phyloP scores from a whole-genome alignment of 2,113 vertebrate species.

The Barnardius zonarius region DNA sequence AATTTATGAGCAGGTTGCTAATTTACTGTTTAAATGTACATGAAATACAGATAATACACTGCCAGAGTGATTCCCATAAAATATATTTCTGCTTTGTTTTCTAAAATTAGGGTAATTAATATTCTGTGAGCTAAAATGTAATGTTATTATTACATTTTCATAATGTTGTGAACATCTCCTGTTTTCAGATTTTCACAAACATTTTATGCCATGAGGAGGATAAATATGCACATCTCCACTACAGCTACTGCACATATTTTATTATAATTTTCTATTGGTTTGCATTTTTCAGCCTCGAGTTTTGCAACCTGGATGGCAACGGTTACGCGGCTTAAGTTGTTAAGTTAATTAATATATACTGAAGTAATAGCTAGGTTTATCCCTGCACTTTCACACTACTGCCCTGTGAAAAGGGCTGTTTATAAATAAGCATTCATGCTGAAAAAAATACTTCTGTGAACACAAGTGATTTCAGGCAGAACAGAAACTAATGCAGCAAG shows the following conservation, averaged over 20 bases:
- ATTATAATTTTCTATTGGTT: neutral
- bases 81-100: neutral
- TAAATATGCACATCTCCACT: neutral
- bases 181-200: neutral
- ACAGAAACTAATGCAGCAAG: neutral
- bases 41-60: neutral
- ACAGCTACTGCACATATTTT: neutral
- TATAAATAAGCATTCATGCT: slow-evolving; percentile 13
- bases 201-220: neutral
- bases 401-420: neutral
- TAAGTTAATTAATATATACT: slow-evolving; percentile 60
- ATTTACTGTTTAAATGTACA: neutral
- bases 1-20: neutral
- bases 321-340: slow-evolving; percentile 38
- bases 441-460: neutral
- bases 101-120: slow-evolving; percentile 19
- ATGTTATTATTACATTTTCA: neutral
- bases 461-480: neutral
- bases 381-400: neutral
- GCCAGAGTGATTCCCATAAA: neutral
- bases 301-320: neutral
- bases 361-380: slow-evolving; percentile 43
- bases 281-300: slow-evolving; percentile 8
- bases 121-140: neutral
- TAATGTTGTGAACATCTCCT: neutral